Conservation (phyloP, 1,140 invertebrate species). For the Heliconius melpomene region DNA sequence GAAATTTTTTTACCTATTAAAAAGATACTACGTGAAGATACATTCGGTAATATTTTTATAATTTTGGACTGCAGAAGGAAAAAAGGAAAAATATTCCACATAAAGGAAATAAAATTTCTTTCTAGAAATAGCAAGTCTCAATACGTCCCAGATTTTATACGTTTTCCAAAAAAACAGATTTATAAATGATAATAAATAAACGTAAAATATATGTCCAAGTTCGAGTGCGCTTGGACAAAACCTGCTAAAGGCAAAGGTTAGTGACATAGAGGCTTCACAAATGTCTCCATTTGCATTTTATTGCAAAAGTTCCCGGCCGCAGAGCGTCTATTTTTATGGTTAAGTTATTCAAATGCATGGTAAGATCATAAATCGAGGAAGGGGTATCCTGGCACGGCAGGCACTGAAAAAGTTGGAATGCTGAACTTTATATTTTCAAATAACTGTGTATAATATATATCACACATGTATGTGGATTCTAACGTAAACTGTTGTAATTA, state of each 20-base stretch:
- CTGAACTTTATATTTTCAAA: background rate
- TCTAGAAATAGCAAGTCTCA: background rate
- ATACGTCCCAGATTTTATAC: too few species aligned
- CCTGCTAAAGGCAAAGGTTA: constrained; percentile 25
- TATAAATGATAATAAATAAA: background rate
- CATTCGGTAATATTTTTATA: background rate
- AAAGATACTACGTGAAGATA: background rate
- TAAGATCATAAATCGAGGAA: constrained; percentile 72
- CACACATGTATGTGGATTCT: background rate
- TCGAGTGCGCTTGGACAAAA: constrained; percentile 2
- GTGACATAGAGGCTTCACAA: constrained; percentile 55
- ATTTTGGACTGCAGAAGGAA: background rate
- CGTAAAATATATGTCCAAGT: background rate
- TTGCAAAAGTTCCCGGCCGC: constrained; percentile 74
- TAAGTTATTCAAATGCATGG: constrained; percentile 77
- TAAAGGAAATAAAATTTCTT: too few species aligned
- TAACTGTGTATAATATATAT: background rate
- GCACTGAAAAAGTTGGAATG: constrained; percentile 42
- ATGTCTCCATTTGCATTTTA: constrained; percentile 78
- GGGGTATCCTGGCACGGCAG: constrained; percentile 64
- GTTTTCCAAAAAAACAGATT: too few species aligned
- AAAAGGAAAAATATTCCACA: too few species aligned
- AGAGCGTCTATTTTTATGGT: constrained; percentile 76
- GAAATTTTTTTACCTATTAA: background rate
- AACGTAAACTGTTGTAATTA: background rate